phyloP scores from a whole-genome alignment of 1,140 invertebrate genomes.

The Drosophila suzukii region DNA sequence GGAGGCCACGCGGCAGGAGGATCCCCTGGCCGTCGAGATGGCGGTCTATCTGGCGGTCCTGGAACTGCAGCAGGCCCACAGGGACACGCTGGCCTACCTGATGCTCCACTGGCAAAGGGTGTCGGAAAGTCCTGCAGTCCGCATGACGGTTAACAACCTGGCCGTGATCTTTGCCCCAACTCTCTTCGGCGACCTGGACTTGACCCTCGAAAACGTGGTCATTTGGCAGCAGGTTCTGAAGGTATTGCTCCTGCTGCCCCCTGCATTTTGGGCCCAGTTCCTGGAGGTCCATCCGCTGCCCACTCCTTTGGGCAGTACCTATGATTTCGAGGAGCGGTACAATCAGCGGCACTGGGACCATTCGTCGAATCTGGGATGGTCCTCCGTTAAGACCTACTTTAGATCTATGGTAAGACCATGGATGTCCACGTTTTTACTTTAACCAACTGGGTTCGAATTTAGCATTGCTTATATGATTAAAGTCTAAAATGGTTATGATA shows the following conservation, averaged over 20 bases:
- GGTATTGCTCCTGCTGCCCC: constrained; percentile 40
- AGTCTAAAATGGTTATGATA: background rate
- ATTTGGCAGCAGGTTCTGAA: constrained; percentile 61
- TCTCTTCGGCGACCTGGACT: constrained; percentile 85
- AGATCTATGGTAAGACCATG: constrained; percentile 60
- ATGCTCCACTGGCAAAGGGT: constrained; percentile 92
- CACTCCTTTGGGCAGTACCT: constrained; percentile 15
- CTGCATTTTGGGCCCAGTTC: constrained; percentile 64
- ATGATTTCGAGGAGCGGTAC: constrained; percentile 37
- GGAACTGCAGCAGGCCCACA: constrained; percentile 92
- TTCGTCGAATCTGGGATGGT: constrained; percentile 51
- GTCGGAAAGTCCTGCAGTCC: constrained; percentile 88
- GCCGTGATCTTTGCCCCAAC: constrained; percentile 94
- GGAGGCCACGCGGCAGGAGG: constrained; percentile 85
- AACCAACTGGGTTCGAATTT: background rate
- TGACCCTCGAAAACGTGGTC: constrained; percentile 83
- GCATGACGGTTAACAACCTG: constrained; percentile 92
- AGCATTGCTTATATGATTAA: background rate
- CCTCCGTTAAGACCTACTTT: constrained; percentile 63
- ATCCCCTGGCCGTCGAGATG: constrained; percentile 83
- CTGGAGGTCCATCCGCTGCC: constrained; percentile 58
- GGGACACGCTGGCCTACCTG: constrained; percentile 94
- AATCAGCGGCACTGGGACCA: constrained; percentile 39
- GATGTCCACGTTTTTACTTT: background rate
- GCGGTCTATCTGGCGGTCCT: constrained; percentile 89